Percentiles rank a stretch among this genome's conserved stretches.
Evolutionary conservation across 2,888 invertebrate species (phyloP).

Genomic region (Campoplex capitator): DNA sequence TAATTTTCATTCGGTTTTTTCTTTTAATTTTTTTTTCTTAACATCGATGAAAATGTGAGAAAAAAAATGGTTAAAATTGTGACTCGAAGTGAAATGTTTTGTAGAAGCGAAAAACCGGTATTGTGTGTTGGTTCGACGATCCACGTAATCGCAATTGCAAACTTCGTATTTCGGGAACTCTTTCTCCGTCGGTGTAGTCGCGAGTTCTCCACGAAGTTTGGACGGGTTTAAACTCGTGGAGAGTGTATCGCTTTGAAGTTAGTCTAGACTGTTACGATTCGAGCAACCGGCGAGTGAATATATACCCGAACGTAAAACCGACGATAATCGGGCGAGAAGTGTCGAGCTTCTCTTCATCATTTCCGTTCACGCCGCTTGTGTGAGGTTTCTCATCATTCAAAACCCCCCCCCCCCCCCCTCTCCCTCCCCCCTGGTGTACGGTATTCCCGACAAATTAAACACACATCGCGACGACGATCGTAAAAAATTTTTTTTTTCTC

Average conservation of each 20-base stretch:
- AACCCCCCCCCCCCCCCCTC: neutral
- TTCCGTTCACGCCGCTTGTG: conserved; percentile 15
- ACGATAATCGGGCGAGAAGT: conserved; percentile 10
- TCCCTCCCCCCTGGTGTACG: no score
- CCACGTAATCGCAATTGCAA: neutral
- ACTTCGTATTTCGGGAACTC: neutral
- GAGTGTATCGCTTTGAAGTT: conserved; percentile 45
- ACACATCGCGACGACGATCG: conserved; percentile 7
- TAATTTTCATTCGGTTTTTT: neutral
- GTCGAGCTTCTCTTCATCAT: conserved; percentile 21
- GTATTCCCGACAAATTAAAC: conserved; percentile 35
- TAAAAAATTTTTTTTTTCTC: conserved; percentile 56
- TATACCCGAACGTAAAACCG: conserved; percentile 7
- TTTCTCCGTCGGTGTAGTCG: neutral
- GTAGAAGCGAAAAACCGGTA: neutral
- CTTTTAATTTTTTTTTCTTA: neutral
- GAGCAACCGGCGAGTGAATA: neutral
- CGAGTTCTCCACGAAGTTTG: neutral
- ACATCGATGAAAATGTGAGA: neutral
- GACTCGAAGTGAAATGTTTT: neutral
- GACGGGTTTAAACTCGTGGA: neutral
- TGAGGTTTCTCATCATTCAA: conserved; percentile 24
- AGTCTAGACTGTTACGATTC: conserved; percentile 1
- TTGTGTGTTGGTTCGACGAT: neutral
- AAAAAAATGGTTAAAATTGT: neutral